Evolutionary conservation across 2,113 vertebrate genomes (phyloP).

Genomic region (Brienomyrus brachyistius): DNA sequence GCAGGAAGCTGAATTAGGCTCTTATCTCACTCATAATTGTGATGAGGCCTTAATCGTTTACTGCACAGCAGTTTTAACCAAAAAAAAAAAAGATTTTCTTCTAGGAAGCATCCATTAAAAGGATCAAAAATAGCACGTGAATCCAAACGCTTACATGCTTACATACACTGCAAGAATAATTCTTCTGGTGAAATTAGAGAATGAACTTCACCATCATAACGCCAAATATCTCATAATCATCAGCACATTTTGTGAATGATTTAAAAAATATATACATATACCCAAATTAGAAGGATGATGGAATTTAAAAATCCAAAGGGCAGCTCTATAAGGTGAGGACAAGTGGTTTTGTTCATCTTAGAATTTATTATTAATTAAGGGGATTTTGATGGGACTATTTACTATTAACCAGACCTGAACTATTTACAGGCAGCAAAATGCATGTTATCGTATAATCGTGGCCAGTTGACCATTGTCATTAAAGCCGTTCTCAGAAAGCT

Average conservation of each 20-base stretch:
- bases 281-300: not conserved
- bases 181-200: not conserved
- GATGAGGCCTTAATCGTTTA: not conserved
- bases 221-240: not conserved
- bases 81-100: not conserved
- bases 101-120: not conserved
- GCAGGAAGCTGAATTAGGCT: not conserved
- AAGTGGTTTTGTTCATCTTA: not conserved
- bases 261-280: not conserved
- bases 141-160: not conserved
- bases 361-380: not conserved
- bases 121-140: not conserved
- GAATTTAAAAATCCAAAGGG: not conserved
- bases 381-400: not conserved
- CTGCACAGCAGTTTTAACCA: not conserved
- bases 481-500: not conserved
- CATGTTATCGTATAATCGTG: not conserved
- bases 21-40: not conserved
- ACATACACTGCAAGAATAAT: not conserved
- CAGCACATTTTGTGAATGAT: not conserved
- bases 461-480: not conserved
- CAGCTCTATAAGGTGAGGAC: not conserved
- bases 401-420: not conserved
- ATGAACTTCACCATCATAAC: not conserved
- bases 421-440: not conserved